Evolutionary conservation across 2,113 vertebrate species (phyloP), one percentile per base, ranked within the genome.

Genomic region (Grammomys surdaster): DNA sequence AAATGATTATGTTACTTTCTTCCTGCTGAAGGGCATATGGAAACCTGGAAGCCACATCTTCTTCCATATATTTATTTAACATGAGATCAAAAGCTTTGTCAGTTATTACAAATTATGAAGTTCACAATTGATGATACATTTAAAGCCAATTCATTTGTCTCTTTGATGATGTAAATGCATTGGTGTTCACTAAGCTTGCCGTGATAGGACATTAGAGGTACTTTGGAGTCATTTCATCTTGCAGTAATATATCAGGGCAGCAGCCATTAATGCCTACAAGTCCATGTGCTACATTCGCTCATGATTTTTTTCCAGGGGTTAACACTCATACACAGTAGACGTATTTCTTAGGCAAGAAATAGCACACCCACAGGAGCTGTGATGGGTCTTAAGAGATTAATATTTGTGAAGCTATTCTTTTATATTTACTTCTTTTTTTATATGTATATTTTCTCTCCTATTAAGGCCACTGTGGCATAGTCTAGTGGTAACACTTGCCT

Each of bases 81-180:
- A 81, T 73, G 96, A 88, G 87, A 90, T 87, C 51, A 89, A 97
- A 96, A 94, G 46, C 51, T 88, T 36, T 95, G 96, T 94, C 97
- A 97, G 94, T 97, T 97, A 95, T 93, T 93, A 97, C 31, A 91
- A 96, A 96, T 91, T 67, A 40, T 77, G 76, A 89, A 31, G 75
- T 84, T 97, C 36, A 81, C 86, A 95, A 91, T 84, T 97, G 96
- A 96, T 96, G 97, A 97, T 93, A 97, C 84, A 94, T 97, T 97
- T 98, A 97, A 96, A 94, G 92, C 26, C 97, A 96, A 97, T 98
- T 97, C 96, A 97, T 97, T 97, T 96, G 92, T 95, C 96, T 96
- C 88, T 93, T 84, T 97, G 96, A 96, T 96, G 89, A 88, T 88
- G 89, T 96, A 96, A 97, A 97, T 95, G 86, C 92, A 85, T 69